phyloP scores from a whole-genome alignment of 2,797 vertebrate species.

The Simalia tracyae region DNA sequence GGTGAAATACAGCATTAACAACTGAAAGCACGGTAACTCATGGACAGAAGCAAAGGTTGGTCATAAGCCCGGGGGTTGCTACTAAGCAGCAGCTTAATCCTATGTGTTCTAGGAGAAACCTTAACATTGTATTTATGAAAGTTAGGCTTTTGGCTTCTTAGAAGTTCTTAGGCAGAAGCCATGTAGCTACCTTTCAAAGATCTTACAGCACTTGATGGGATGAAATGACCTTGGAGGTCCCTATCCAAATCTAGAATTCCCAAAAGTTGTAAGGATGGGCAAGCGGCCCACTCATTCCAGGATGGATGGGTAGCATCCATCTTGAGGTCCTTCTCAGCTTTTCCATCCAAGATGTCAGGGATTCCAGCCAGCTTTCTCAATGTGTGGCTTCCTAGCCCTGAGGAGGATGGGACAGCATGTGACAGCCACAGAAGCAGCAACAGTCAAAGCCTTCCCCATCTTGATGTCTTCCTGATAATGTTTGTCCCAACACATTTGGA shows the following conservation, averaged over 20 bases:
- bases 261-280: not conserved
- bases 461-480: not conserved
- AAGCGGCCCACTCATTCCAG: not conserved
- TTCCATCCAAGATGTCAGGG: too few species aligned
- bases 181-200: not conserved
- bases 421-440: not conserved
- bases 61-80: not conserved
- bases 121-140: not conserved
- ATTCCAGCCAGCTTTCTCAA: too few species aligned
- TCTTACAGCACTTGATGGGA: not conserved
- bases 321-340: not conserved
- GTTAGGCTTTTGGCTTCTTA: not conserved
- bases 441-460: not conserved
- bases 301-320: not conserved
- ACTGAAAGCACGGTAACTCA: accelerated
- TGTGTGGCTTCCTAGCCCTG: not conserved
- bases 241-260: not conserved
- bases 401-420: not conserved
- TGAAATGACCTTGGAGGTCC: not conserved
- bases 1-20: not conserved
- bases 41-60: not conserved
- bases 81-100: not conserved
- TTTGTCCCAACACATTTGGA: not conserved
- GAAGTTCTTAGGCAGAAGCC: not conserved
- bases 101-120: not conserved